Conservation (phyloP, 2,113 vertebrate genomes). For the Phyllostomus hastatus region DNA sequence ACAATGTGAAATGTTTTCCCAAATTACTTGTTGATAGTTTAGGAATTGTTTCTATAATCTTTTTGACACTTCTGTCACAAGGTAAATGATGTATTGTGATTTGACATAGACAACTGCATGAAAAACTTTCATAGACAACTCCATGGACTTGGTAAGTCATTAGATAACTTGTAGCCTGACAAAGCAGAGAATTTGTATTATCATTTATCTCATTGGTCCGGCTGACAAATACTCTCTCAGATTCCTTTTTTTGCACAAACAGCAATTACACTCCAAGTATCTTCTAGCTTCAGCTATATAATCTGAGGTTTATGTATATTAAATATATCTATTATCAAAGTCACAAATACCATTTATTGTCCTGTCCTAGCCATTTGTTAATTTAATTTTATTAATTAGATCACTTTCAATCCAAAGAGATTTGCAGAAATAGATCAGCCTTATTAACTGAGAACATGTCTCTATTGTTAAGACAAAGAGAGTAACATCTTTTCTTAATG, state of each 20-base stretch:
- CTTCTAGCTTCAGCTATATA: not conserved
- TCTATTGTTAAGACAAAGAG: not conserved
- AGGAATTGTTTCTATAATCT: not conserved
- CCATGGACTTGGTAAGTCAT: rapidly evolving
- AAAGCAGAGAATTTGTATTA: rapidly evolving
- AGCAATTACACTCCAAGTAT: too few species aligned
- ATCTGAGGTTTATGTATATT: not conserved
- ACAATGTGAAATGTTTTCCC: not conserved
- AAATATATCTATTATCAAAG: not conserved
- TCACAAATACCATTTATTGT: not conserved
- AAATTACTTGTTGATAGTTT: not conserved
- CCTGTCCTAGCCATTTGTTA: too few species aligned
- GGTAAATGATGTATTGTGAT: not conserved
- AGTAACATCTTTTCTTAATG: not conserved
- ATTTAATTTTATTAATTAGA: not conserved
- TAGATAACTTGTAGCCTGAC: not conserved
- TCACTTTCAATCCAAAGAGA: not conserved
- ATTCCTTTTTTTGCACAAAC: not conserved
- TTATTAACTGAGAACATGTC: not conserved
- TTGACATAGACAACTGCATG: rapidly evolving
- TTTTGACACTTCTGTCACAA: not conserved
- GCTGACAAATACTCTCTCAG: not conserved
- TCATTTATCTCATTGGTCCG: rapidly evolving
- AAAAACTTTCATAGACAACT: not conserved
- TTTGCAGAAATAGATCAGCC: not conserved